Conservation (phyloP, 2,113 vertebrate species). For the Microcebus tavaratra region DNA sequence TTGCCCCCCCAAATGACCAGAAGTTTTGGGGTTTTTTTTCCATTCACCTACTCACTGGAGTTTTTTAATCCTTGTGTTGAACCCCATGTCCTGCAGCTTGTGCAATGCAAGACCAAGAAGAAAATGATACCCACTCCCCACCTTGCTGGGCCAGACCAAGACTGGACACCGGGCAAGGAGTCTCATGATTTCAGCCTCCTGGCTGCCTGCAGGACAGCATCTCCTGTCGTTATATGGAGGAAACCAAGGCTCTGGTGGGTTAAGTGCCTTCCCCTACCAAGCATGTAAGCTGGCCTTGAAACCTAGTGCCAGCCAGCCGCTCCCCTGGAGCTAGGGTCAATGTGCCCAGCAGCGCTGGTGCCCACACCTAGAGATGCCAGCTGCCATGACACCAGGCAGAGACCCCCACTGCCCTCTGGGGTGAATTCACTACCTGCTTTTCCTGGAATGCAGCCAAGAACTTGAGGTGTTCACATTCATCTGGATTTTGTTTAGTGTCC, state of each 20-base stretch:
- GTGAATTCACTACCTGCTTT: too few species aligned
- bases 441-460: background rate
- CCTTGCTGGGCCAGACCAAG: background rate
- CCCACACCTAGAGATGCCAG: too few species aligned
- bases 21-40: background rate
- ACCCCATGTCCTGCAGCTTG: too few species aligned
- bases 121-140: background rate
- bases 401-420: background rate
- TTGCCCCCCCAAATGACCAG: background rate
- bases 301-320: background rate
- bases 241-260: background rate
- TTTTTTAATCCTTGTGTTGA: background rate
- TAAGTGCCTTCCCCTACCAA: background rate
- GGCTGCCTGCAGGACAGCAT: background rate
- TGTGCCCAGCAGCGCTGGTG: background rate
- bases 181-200: background rate
- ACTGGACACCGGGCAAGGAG: background rate
- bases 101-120: background rate
- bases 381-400: background rate
- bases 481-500: background rate
- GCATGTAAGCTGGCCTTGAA: too few species aligned
- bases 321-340: background rate
- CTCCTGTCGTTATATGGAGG: background rate
- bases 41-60: too few species aligned
- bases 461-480: accelerated